Conservation (phyloP, 2,888 invertebrate species). For the Frankliniella fusca region DNA sequence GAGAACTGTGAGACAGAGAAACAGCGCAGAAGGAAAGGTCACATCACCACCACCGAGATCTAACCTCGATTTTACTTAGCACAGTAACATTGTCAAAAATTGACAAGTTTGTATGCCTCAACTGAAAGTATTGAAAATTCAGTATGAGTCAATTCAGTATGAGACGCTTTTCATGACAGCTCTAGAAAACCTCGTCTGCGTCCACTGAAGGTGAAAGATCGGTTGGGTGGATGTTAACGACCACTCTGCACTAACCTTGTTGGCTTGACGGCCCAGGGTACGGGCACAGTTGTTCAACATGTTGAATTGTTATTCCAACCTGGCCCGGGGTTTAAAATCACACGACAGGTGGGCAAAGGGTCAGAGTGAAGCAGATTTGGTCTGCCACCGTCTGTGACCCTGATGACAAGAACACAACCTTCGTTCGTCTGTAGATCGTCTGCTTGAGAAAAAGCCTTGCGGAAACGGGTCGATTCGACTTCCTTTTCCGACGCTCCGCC, state of each 20-base stretch:
- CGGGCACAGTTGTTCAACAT: conserved; percentile 22
- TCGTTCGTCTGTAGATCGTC: conserved; percentile 17
- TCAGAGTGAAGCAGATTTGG: neutral
- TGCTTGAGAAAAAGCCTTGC: neutral
- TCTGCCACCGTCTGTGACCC: neutral
- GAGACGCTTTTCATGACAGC: too few species aligned
- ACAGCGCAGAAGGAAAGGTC: neutral
- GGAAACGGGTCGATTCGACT: neutral
- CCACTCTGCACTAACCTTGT: neutral
- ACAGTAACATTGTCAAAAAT: neutral
- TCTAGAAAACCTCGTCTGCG: neutral
- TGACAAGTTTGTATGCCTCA: too few species aligned
- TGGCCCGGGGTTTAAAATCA: neutral
- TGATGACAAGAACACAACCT: conserved; percentile 22
- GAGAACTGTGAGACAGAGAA: too few species aligned
- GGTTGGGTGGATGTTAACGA: neutral
- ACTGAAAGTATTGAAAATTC: too few species aligned
- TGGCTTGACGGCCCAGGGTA: conserved; percentile 9
- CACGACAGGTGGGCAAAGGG: neutral
- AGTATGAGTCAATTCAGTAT: too few species aligned
- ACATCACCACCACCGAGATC: neutral
- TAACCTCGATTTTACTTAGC: neutral
- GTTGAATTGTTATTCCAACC: neutral
- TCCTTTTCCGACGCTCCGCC: conserved; percentile 8
- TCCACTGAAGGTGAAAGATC: conserved; percentile 3